Conservation (phyloP, 2,113 vertebrate genomes). For the Marcusenius ussheri region DNA sequence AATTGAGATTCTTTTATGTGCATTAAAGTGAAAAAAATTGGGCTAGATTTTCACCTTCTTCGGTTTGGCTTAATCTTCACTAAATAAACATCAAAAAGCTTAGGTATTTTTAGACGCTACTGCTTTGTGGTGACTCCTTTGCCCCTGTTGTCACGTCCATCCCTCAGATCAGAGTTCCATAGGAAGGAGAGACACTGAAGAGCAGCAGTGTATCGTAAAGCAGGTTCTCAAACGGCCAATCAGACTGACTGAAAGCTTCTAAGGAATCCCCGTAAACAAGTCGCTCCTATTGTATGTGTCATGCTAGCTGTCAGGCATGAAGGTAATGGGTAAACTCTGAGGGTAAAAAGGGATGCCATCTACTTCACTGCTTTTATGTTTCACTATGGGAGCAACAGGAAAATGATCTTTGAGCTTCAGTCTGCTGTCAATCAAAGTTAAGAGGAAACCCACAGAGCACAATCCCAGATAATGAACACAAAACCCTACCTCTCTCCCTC, state of each 20-base stretch:
- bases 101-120: neutral
- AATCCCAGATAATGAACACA: constrained; percentile 8
- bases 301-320: neutral
- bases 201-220: neutral
- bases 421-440: constrained; percentile 9
- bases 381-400: neutral
- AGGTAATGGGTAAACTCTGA: neutral
- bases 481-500: neutral
- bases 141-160: neutral
- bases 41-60: neutral
- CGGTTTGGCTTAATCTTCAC: neutral
- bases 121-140: neutral
- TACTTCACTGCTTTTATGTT: neutral
- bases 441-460: neutral
- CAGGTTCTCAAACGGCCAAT: neutral
- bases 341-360: neutral
- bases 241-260: neutral
- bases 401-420: neutral
- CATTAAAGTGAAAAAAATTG: neutral
- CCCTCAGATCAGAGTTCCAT: neutral
- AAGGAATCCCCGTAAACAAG: neutral
- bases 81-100: neutral
- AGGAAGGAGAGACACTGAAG: neutral
- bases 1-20: neutral
- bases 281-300: neutral